Evolutionary conservation across 2,113 vertebrate genomes (phyloP).

Genomic region (Eulacestoma nigropectus): DNA sequence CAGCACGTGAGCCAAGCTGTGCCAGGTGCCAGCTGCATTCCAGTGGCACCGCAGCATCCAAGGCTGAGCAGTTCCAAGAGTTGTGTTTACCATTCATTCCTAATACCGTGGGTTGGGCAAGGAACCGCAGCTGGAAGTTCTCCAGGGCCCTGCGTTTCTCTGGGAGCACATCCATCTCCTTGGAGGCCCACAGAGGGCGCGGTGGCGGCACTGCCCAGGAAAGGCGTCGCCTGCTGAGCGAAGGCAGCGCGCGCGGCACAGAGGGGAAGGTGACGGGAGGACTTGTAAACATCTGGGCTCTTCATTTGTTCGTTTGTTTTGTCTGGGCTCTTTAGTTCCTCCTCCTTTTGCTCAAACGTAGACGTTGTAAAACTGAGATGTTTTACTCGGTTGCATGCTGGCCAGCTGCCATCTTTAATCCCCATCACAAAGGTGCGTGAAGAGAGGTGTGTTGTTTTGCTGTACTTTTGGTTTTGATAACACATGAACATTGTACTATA

Average conservation of each 20-base stretch:
- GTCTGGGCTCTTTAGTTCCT: conserved; percentile 6
- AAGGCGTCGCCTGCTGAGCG: not conserved
- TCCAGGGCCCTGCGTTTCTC: conserved; percentile 75
- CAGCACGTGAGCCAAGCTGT: not conserved
- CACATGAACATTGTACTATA: conserved; percentile 61
- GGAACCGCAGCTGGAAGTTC: conserved; percentile 65
- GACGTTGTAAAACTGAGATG: conserved; percentile 63
- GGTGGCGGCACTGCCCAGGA: not conserved
- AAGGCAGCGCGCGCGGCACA: not conserved
- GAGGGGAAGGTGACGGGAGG: not conserved
- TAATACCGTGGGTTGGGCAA: conserved; percentile 66
- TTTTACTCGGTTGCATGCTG: conserved; percentile 84
- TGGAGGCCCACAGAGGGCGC: conserved; percentile 6
- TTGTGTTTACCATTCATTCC: not conserved
- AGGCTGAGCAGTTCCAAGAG: not conserved
- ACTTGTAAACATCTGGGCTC: not conserved
- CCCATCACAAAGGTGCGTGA: conserved; percentile 46
- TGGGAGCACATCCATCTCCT: conserved; percentile 74
- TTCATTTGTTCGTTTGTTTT: not conserved
- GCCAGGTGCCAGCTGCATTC: not conserved
- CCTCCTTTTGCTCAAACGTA: not conserved
- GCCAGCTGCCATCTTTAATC: conserved; percentile 60
- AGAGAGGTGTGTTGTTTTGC: conserved; percentile 49
- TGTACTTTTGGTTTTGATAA: conserved; percentile 30
- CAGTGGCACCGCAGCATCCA: not conserved